Evolutionary conservation across 53 echinoderm and acorn worm species (phyloP).

Genomic region (Crossaster papposus): DNA sequence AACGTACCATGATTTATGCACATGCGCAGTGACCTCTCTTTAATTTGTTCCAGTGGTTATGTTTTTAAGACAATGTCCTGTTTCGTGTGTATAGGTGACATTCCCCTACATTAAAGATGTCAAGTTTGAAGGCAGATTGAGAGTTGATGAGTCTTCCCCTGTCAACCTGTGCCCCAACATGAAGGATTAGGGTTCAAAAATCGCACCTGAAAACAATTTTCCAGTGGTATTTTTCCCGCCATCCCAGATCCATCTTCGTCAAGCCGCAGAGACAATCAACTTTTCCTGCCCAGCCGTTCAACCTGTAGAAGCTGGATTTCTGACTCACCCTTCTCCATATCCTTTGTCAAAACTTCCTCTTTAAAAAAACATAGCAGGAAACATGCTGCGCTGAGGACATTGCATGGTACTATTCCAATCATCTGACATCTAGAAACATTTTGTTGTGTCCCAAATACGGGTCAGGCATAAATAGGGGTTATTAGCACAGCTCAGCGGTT

Average conservation of each 20-base stretch:
- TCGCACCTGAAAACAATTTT: constrained; percentile 54
- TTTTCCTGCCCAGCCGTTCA: constrained; percentile 27
- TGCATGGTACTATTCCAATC: not conserved
- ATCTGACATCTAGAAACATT: not conserved
- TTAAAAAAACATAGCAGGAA: constrained; percentile 27
- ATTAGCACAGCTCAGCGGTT: not conserved
- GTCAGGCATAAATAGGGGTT: not conserved
- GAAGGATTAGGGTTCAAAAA: constrained; percentile 24
- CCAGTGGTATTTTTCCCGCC: constrained; percentile 32
- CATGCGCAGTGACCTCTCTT: constrained; percentile 22
- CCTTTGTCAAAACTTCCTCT: constrained; percentile 56
- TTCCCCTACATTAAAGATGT: not conserved
- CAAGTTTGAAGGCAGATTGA: not conserved
- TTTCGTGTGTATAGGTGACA: not conserved
- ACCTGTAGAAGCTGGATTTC: constrained; percentile 28
- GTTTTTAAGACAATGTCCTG: not conserved
- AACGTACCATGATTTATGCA: not conserved
- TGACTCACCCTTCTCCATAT: constrained; percentile 47
- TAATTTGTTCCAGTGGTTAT: not conserved
- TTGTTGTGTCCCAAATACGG: not conserved
- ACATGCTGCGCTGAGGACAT: not conserved
- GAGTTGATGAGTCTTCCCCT: constrained; percentile 1
- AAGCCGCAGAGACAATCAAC: constrained; percentile 38
- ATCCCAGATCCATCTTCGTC: constrained; percentile 41
- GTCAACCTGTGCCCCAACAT: not conserved